Base-by-base conservation (phyloP, 2,113 vertebrate genomes). In the Larimichthys polyactis region DNA sequence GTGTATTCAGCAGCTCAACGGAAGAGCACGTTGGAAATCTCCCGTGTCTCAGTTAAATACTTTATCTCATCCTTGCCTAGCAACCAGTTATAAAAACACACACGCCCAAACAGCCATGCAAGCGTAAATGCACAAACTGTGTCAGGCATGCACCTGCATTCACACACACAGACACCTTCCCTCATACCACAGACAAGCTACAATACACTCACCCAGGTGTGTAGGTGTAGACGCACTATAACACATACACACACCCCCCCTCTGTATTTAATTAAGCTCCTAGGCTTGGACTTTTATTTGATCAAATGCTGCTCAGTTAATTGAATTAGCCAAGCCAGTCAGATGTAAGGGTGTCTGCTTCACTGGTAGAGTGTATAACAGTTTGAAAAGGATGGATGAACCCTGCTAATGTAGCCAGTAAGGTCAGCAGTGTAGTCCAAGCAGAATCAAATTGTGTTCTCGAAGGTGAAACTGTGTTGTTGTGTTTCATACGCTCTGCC, bases 1-100 rank as follows among this genome's bases (percentile, higher is more conserved):
- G 90, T 84, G 86, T 86, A 78, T 88, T 93, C 89, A 84, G 75
- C 84, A 87, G 82, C 85, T 87, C 78, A 84, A 73, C 51, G 57
- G 85, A 84, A 86, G 86, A 83, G 76, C 71, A 85, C 77, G 76
- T 78, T 82, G 78, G 65, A 91, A 89, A 82, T 88, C 88, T 92
- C 88, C 79, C 74, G 89, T 85, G 87, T 88, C 86, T 92, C 78
- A 48, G 89, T 89, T 90, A 85, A 87, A 90, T 65, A 57, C 85
- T 92, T 93, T 90, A 93, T 92, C 88, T 92, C 88, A 85, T 92
- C 83, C 88, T 87, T 81, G 89, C 90, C 87, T 94, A 88, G 87
- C 87, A 91, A 93, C 90, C 80, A 66, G 74, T 83, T 82, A 81
- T 74, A 88, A 91, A 92, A 86, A 85, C 87, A 87, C 87, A 87